Conservation (phyloP, 2,113 vertebrate species). For the Noctilio leporinus region DNA sequence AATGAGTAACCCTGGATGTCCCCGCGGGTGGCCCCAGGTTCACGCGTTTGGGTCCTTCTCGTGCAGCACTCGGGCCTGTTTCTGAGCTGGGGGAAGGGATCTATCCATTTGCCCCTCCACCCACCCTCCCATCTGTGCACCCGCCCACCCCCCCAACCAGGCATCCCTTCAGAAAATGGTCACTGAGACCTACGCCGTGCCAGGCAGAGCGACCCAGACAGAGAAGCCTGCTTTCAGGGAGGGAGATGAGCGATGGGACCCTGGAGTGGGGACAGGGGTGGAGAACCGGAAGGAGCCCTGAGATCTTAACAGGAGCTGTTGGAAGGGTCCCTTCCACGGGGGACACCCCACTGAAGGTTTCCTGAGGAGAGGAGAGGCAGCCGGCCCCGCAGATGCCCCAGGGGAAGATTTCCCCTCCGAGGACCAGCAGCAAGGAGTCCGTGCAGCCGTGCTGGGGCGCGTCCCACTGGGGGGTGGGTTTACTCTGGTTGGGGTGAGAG, state of each 20-base stretch:
- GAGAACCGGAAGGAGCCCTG: neutral
- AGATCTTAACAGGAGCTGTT: neutral
- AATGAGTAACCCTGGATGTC: neutral
- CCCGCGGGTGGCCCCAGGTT: neutral
- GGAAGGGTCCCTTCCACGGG: neutral
- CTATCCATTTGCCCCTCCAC: fast-evolving
- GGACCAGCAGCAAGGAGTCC: neutral
- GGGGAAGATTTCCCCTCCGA: neutral
- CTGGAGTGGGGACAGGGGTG: neutral
- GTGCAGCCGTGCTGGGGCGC: fast-evolving
- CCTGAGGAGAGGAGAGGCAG: neutral
- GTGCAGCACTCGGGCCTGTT: neutral
- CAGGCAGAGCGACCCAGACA: neutral
- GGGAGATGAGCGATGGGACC: neutral
- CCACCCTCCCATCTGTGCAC: neutral
- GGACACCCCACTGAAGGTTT: too few relatives aligned
- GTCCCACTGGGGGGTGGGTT: too few relatives aligned
- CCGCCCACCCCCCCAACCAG: too few relatives aligned
- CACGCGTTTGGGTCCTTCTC: neutral
- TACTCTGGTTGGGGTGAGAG: neutral
- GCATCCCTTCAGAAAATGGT: neutral
- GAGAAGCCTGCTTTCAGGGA: too few relatives aligned
- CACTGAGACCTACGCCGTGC: fast-evolving
- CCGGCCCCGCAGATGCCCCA: fast-evolving
- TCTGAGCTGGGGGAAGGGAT: neutral